Evolutionary conservation across 2,888 invertebrate species (phyloP).

Genomic region (Drosophila fulvimacula): DNA sequence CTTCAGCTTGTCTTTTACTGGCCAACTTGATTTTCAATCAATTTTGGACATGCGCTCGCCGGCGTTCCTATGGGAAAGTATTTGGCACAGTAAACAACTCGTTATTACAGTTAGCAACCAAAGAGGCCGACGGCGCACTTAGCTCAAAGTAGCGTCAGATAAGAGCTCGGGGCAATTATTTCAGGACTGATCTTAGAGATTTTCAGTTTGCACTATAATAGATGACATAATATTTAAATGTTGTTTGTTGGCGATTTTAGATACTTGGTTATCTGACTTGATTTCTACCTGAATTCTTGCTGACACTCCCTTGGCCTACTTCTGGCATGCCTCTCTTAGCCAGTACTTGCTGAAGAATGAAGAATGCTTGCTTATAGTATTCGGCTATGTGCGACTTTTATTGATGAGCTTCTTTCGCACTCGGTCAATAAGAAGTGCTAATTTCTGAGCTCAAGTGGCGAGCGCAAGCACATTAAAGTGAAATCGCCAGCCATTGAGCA

Average conservation of each 20-base stretch:
- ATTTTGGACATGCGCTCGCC: constrained; percentile 56
- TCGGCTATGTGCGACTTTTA: constrained; percentile 58
- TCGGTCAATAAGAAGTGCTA: constrained; percentile 60
- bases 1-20: constrained; percentile 13
- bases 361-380: constrained; percentile 22
- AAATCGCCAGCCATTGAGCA: constrained; percentile 62
- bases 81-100: constrained; percentile 76
- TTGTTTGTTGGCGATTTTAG: background rate
- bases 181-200: background rate
- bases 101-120: constrained; percentile 72
- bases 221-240: constrained; percentile 4
- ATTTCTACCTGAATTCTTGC: background rate
- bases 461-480: constrained; percentile 57
- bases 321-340: constrained; percentile 36
- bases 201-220: background rate
- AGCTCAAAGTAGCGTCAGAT: background rate
- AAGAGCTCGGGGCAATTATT: background rate
- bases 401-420: constrained; percentile 53
- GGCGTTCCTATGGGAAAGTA: constrained; percentile 73
- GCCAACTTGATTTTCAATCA: constrained; percentile 64
- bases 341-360: constrained; percentile 29
- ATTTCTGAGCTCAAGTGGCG: constrained; percentile 56
- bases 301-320: constrained; percentile 74
- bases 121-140: constrained; percentile 33
- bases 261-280: background rate